A percentile compares a stretch with the other conserved stretches of the same genome.
These are phyloP conservation scores for Aplidium turbinatum DNA, from an alignment of 23 tunicate species.

Conservation along the genomic window DNA sequence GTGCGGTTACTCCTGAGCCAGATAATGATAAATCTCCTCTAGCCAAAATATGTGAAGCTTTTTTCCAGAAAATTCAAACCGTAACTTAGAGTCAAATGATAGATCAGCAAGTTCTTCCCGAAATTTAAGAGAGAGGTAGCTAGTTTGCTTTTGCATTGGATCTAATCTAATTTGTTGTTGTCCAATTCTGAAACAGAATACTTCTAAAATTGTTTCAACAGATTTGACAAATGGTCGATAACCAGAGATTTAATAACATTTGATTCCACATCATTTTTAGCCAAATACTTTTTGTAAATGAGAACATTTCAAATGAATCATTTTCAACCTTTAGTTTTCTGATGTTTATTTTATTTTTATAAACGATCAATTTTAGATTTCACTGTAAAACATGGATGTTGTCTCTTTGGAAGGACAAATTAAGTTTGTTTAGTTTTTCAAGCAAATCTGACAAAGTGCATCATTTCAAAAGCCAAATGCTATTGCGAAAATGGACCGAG, in stretches of 20 bases:
- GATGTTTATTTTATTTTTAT: conserved; percentile 40
- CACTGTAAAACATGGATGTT: conserved; percentile 42
- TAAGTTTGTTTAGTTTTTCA: conserved; percentile 52
- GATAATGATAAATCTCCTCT: too few species aligned
- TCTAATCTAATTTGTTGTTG: conserved; percentile 28
- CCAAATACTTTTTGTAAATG: conserved; percentile 41
- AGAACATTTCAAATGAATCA: conserved; percentile 39
- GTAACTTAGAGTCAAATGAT: conserved; percentile 33
- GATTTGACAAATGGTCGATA: conserved; percentile 34
- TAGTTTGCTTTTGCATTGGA: conserved; percentile 37
- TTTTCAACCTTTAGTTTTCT: conserved; percentile 31
- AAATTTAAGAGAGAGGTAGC: conserved; percentile 34
- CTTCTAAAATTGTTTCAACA: conserved; percentile 22
- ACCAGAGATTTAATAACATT: conserved; percentile 16
- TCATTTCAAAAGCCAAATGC: conserved; percentile 48
- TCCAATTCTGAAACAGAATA: conserved; percentile 35
- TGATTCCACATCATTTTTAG: conserved; percentile 46
- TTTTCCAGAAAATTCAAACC: too few species aligned
- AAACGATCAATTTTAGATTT: conserved; percentile 53
- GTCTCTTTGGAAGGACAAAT: conserved; percentile 57
- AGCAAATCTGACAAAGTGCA: conserved; percentile 60
- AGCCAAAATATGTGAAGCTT: too few species aligned
- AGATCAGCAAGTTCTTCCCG: conserved; percentile 39
- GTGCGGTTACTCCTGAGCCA: too few species aligned
- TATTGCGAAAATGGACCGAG: conserved; percentile 51